Conservation (phyloP, 1,140 invertebrate species). For the Aricia agestis region DNA sequence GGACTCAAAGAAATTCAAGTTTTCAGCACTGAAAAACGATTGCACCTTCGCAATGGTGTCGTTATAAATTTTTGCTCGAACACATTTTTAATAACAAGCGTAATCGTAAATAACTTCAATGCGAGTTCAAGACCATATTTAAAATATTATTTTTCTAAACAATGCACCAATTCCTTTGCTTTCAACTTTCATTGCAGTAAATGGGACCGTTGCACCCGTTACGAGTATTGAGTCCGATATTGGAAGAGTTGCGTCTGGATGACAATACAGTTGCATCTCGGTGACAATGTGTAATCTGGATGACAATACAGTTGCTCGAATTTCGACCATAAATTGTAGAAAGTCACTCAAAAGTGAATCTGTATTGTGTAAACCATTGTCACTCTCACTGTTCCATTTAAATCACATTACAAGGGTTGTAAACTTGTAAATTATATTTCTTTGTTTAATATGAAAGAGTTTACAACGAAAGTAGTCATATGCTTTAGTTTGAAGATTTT, state of each 20-base stretch:
- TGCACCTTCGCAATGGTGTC: too few relatives aligned
- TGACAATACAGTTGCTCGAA: constrained; percentile 36
- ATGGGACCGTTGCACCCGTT: constrained; percentile 8
- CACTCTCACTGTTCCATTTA: constrained; percentile 59
- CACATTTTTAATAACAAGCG: too few relatives aligned
- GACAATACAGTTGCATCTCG: not conserved
- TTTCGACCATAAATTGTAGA: constrained; percentile 61
- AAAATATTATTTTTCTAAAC: too few relatives aligned
- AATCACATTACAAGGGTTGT: constrained; percentile 14
- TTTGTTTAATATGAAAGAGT: too few relatives aligned
- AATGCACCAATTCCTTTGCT: too few relatives aligned
- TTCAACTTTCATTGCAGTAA: constrained; percentile 1
- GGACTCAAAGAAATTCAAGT: too few relatives aligned
- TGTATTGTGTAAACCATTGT: constrained; percentile 37
- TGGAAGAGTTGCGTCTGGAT: constrained; percentile 1
- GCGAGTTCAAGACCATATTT: too few relatives aligned
- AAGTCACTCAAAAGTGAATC: constrained; percentile 51
- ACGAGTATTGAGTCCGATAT: not conserved
- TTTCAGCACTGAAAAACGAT: too few relatives aligned
- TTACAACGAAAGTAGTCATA: not conserved
- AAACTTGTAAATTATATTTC: not conserved
- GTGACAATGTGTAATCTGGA: not conserved
- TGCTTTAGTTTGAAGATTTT: not conserved
- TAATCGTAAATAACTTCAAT: too few relatives aligned
- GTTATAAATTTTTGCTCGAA: too few relatives aligned